Base-by-base conservation (phyloP, 2,113 vertebrate species). In the Antechinus stuartii region DNA sequence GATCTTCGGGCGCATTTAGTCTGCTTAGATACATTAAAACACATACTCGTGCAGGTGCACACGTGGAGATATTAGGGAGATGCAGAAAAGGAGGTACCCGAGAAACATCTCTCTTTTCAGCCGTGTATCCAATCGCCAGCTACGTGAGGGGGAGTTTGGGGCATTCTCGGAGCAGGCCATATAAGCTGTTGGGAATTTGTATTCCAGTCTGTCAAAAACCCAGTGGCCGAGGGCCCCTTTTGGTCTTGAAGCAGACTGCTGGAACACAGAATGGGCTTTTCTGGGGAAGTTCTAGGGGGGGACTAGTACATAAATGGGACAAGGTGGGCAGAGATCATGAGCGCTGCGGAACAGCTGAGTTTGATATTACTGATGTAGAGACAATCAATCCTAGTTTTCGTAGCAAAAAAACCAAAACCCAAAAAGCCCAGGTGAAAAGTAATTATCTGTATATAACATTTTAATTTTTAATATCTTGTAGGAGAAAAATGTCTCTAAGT, bases 91-190 rank as follows among this genome's bases (percentile, higher is more conserved):
- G 0, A 91, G 2, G 94, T 50, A 24, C 3, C 56, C 0, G 27
- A 50, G 49, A 90, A 30, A 50, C 0, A 1, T 5, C 50, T 90
- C 61, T 30, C 89, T 26, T 27, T 42, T 57, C 94, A 24, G 10
- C 0, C 0, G 0, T 0, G 0, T 1, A 0, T n/a, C 84, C 10
- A 47, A 61, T 95, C 93, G 8, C 50, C 11, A 89, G 26, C 92
- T 0, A 4, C 52, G 2, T 1, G 0, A 25, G 10, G 8, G 16
- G 54, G 46, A 27, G 27, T n/a, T 14, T 10, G 46, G 92, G 89
- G 46, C 61, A 19, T 4, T 7, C 26, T 0, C 0, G 30, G 42
- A 84, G 68, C n/a, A 22, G 68, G 16, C n/a, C n/a, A 84, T 19
- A 8, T 19, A 76, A 35, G 35, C 35, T 19, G 68, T 6, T n/a